Base-by-base conservation (phyloP, 2,888 invertebrate genomes). In the Harpalus rubripes region DNA sequence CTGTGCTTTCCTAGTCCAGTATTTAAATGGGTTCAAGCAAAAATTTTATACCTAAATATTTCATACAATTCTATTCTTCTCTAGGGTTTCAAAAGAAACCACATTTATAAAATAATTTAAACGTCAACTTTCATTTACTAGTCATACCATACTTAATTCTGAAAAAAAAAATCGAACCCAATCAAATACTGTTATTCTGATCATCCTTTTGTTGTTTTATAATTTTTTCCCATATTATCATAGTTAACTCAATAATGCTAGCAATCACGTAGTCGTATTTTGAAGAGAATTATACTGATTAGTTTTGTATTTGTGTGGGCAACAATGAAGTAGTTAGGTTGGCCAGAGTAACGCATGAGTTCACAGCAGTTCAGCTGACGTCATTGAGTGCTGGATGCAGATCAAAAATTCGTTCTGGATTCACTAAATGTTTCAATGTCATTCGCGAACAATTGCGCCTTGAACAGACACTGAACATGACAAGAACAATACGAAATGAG, bases 251-350 rank as follows among this genome's bases (percentile, higher is more conserved):
- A 82, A 72, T 72, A 32, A 32, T 6, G 32, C 6, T 32, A 22
- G 22, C 32, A 32, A 32, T 32, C 32, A 32, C 32, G 32, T 32
- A 32, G 26, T 74, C 72, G 72, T 58, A 68, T 82, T 82, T 82
- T 82, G 72, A 72, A 56, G 7, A 32, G 65, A 82, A 72, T 82
- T 72, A 58, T 16, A 82, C 58, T 58, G 82, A 72, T 82, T 82
- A 65, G n/a, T 15, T 15, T 12, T 58, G 58, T 39, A 26, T 82
- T 68, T 72, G 82, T 82, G 82, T 72, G 52, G 68, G 81, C 44
- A 39, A 82, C 82, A 82, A 82, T 82, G 26, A 82, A 72, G 72
- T 72, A 12, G 56, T 39, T 68, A 81, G 81, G 81, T 63, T 81
- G 8, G 81, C 52, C 81, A 15, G 22, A 74, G 82, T 15, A 76